Evolutionary conservation across 2,797 vertebrate genomes (phyloP).

Genomic region (Gila robusta): DNA sequence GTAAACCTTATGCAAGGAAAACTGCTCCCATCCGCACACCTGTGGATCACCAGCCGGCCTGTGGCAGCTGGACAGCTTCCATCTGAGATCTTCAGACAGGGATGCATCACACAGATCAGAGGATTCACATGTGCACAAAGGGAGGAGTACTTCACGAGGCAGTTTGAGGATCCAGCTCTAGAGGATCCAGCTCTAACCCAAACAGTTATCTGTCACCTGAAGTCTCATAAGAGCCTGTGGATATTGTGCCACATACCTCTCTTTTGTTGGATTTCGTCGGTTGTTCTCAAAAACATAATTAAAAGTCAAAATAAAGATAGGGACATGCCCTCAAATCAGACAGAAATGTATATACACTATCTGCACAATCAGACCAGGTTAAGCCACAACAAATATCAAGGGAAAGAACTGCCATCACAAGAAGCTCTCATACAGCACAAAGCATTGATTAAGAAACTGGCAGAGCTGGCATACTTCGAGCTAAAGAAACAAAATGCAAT

Average conservation of each 20-base stretch:
- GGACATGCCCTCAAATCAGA: slow-evolving; percentile 20
- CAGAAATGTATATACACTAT: slow-evolving; percentile 44
- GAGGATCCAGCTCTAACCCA: not conserved
- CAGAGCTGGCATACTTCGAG: slow-evolving; percentile 27
- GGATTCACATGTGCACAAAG: slow-evolving; percentile 40
- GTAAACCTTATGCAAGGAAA: slow-evolving; percentile 20
- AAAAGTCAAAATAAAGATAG: not conserved
- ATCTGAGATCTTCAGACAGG: not conserved
- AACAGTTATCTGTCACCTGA: not conserved
- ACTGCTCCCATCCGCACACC: slow-evolving; percentile 11
- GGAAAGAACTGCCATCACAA: not conserved
- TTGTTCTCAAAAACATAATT: slow-evolving; percentile 16
- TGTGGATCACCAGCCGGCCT: slow-evolving; percentile 34
- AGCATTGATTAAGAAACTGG: slow-evolving; percentile 33
- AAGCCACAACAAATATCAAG: slow-evolving; percentile 8
- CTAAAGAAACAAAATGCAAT: slow-evolving; percentile 2
- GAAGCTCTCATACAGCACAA: not conserved
- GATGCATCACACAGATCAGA: slow-evolving; percentile 26
- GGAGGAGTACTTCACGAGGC: slow-evolving; percentile 21
- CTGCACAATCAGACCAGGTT: slow-evolving; percentile 5
- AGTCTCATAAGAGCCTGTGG: slow-evolving; percentile 23
- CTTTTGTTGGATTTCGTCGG: slow-evolving; percentile 17
- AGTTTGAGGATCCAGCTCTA: not conserved
- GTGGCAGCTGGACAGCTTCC: slow-evolving; percentile 18
- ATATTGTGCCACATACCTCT: slow-evolving; percentile 46